Conservation (phyloP, 2,113 vertebrate genomes). For the Isurus oxyrinchus region DNA sequence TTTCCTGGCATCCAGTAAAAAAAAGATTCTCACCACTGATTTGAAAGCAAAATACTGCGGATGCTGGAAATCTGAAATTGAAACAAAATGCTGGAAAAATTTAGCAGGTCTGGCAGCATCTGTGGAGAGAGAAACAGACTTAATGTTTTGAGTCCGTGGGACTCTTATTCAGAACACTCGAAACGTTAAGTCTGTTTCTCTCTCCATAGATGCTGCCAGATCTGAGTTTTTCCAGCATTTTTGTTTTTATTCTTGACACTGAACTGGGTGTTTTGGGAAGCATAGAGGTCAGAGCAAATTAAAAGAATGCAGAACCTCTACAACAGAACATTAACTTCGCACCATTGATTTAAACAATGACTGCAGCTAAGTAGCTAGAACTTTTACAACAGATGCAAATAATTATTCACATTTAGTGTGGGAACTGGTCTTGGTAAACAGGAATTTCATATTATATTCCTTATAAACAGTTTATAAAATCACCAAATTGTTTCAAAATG, state of each 20-base stretch:
- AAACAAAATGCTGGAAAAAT: too few relatives aligned
- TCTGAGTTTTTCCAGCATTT: too few relatives aligned
- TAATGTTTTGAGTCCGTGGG: too few relatives aligned
- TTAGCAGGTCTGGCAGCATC: too few relatives aligned
- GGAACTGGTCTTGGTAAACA: neutral
- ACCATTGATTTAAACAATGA: neutral
- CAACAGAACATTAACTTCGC: neutral
- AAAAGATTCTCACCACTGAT: neutral
- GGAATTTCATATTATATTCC: neutral
- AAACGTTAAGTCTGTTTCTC: too few relatives aligned
- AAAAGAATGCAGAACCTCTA: neutral
- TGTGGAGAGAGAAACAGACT: too few relatives aligned
- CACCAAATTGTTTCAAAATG: neutral
- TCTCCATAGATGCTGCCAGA: too few relatives aligned
- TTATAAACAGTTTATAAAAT: neutral
- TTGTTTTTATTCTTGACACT: neutral
- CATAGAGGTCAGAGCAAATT: neutral
- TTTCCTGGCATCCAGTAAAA: neutral
- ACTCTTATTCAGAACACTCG: too few relatives aligned
- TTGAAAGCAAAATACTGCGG: too few relatives aligned
- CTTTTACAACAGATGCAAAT: neutral
- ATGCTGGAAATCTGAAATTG: too few relatives aligned
- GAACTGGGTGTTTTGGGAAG: neutral
- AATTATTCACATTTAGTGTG: neutral
- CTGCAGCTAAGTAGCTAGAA: neutral